Base-by-base conservation (phyloP, 2,888 invertebrate genomes). In the Lochmaea crataegi region DNA sequence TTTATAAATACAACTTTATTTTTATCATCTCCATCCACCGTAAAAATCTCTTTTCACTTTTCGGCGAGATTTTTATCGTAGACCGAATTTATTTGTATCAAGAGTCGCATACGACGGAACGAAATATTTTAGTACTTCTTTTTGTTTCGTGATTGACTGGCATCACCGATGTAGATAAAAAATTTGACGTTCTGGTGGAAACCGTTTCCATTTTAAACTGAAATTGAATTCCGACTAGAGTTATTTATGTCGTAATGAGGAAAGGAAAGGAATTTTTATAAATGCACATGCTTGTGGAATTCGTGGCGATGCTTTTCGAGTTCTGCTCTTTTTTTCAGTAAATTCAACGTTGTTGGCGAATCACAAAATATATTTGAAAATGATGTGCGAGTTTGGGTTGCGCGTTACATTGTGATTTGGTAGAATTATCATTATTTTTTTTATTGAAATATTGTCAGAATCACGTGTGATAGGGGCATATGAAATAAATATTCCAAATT, bases 91-190 rank as follows among this genome's bases (percentile, higher is more conserved):
- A 48, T 48, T 48, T n/a, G n/a, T 48, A 48, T 45, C n/a, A n/a
- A 7, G n/a, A 48, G 48, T n/a, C n/a, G n/a, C 48, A 77, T 78
- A 76, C 72, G 79, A 76, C 78, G 77, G 78, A 81, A 81, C 79
- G 80, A 80, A 80, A 81, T 81, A 80, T 79, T 80, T 81, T 80
- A 79, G 72, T 26, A 14, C 38, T 9, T 38, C n/a, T 6, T 16
- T 14, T 48, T 38, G 38, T 16, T 38, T 38, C 60, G 18, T 63
- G 61, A 41, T 26, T 41, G 61, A 41, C 18, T 61, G 41, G n/a
- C 78, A 79, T 80, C 81, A 78, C 70, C 77, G 78, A 78, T 79
- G 80, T 73, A 79, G 79, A 76, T 75, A 75, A n/a, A n/a, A n/a
- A n/a, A 74, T 69, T 75, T 74, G 78, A 78, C 79, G 75, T 73